phyloP scores from a whole-genome alignment of 2,113 vertebrate species.

The Terrapene triunguis region DNA sequence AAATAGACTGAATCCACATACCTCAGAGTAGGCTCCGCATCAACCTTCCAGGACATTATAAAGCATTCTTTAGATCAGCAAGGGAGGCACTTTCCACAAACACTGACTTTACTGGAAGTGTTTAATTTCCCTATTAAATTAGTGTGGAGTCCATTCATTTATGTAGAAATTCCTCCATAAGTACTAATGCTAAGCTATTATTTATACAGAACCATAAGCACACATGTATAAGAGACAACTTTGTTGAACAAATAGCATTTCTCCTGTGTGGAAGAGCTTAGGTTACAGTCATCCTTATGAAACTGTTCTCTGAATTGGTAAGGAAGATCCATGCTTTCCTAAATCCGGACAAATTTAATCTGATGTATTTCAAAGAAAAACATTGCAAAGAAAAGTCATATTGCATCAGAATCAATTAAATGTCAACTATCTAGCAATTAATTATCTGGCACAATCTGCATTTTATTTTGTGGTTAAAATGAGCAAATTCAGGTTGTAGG shows the following conservation, averaged over 20 bases:
- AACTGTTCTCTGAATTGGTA: neutral
- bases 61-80: neutral
- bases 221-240: neutral
- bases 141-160: neutral
- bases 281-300: neutral
- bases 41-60: neutral
- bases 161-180: neutral
- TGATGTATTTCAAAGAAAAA: neutral
- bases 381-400: neutral
- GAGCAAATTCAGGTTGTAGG: neutral
- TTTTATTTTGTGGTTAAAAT: neutral
- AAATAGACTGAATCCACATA: neutral
- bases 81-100: neutral
- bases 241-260: neutral
- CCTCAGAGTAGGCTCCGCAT: neutral
- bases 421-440: neutral
- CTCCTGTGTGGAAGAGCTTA: neutral
- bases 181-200: neutral
- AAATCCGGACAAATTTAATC: neutral
- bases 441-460: neutral
- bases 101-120: neutral
- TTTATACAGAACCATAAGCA: neutral
- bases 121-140: neutral
- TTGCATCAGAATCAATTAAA: neutral
- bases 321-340: neutral